These are phyloP conservation scores for Microplitis mediator DNA, from an alignment of 1,140 invertebrate genomes.

Conservation along the genomic window DNA sequence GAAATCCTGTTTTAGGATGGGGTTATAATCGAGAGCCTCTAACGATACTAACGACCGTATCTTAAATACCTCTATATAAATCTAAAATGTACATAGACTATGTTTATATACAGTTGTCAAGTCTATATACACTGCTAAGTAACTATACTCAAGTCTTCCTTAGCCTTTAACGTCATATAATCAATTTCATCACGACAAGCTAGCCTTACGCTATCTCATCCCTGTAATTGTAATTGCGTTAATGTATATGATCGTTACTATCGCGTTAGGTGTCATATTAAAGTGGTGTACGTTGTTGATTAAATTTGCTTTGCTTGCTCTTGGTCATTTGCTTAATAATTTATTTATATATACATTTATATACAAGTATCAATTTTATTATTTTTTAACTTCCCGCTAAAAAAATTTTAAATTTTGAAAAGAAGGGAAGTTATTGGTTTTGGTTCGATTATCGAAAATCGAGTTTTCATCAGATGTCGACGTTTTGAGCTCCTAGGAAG, in stretches of 20 bases:
- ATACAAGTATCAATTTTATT: background rate
- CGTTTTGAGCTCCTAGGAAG: no score
- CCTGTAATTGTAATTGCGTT: constrained; percentile 35
- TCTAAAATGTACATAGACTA: background rate
- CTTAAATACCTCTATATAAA: background rate
- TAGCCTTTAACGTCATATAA: constrained; percentile 29
- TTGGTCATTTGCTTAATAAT: background rate
- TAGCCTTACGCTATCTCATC: constrained; percentile 15
- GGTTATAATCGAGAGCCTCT: background rate
- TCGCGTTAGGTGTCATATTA: background rate
- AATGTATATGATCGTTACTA: constrained; percentile 31
- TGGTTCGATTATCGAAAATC: no score
- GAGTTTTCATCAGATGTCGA: no score
- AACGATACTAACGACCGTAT: background rate
- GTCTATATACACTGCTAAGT: no score
- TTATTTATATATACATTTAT: background rate
- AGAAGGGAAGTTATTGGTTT: no score
- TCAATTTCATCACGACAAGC: constrained; percentile 28
- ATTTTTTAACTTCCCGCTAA: background rate
- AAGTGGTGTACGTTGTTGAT: background rate
- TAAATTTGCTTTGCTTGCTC: background rate
- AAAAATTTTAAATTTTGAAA: no score
- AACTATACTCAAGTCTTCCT: background rate
- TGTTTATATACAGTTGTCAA: background rate
- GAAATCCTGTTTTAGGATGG: constrained; percentile 7